Evolutionary conservation across 1,140 invertebrate species (phyloP), one percentile per base, ranked within the genome.

Genomic region (Calycopis cecrops): DNA sequence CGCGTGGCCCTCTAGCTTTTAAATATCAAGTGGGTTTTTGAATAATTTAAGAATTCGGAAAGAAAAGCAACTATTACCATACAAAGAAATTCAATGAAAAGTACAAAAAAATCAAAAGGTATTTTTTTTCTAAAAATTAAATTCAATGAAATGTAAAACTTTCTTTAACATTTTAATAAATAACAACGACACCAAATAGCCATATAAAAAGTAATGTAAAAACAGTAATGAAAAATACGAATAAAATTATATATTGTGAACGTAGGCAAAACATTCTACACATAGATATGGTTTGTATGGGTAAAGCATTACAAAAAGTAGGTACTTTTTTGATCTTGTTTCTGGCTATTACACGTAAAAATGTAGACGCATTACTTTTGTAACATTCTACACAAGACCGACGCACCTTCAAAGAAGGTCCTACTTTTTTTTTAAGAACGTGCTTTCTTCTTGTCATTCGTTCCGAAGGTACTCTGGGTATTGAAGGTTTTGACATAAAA

Each of bases 281-380:
- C 38, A 52, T 9, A 57, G 49, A 57, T 52, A 52, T 10, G 9
- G 35, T 37, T 37, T 37, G 2, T 37, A 2, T 37, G 35, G 35
- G 35, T 8, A 37, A 37, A 4, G n/a, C 11, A 35, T 44, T 50
- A 52, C 49, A 57, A 33, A 48, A 57, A 35, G 55, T 72, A 38
- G 17, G 18, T 35, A 68, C 65, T 62, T 64, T 67, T 62, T 70
- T 73, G 8, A 60, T 59, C 50, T 70, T 65, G 40, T 70, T 73
- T 62, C 55, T 65, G 16, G 67, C 67, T 38, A 56, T 28, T 55
- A 37, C 35, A 49, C 57, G 52, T 8, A 63, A 63, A 44, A 63
- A 44, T 38, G 18, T 62, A 0, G 33, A 9, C 9, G 57, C 57
- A 55, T 64, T 65, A 9, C 49, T 56, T 33, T 60, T 62, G 37